Base-by-base conservation (phyloP, 2,113 vertebrate species). In the Crotalus tigris region DNA sequence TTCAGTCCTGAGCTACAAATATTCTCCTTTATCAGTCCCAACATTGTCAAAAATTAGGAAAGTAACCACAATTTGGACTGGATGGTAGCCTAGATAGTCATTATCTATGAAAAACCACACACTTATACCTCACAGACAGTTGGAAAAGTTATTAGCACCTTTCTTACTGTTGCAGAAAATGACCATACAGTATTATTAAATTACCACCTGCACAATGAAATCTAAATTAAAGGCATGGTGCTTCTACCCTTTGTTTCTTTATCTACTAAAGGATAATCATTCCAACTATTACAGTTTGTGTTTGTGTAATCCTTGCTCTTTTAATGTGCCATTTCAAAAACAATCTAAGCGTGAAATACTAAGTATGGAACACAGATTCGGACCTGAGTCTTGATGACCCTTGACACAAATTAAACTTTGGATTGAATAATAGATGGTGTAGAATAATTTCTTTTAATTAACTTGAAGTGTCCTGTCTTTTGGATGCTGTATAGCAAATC, bases 81-180 rank as follows among this genome's bases (percentile, higher is more conserved):
- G 86, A 91, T 10, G 90, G 49, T 53, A 92, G 57, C 93, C 94
- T 94, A 59, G 46, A 85, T 15, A 53, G 88, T 86, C 89, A 87
- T 19, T 87, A 91, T 87, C 64, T 88, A 19, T 0, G 57, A 92
- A 93, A 39, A 39, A 19, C 21, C 26, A 87, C 49, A 85, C 26
- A 51, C 8, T 88, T 88, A 19, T 33, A 15, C 7, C 6, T 26
- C 23, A n/a, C 19, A 39, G 0, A 0, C 0, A 4, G 1, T 13
- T 23, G 13, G 0, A 10, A 9, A 81, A 39, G 2, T 24, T n/a
- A 0, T 19, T 53, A 59, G 11, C 10, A 7, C 21, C 10, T 13
- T 91, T 11, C 55, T 17, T 39, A 54, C 2, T 90, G n/a, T 81
- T 81, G 0, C 3, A 23, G n/a, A 88, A 91, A 59, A 81, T 8